A percentile compares a stretch with the other conserved stretches of the same genome.
Evolutionary conservation across 2,797 vertebrate genomes (phyloP).

Genomic region (Propithecus deckenii): DNA sequence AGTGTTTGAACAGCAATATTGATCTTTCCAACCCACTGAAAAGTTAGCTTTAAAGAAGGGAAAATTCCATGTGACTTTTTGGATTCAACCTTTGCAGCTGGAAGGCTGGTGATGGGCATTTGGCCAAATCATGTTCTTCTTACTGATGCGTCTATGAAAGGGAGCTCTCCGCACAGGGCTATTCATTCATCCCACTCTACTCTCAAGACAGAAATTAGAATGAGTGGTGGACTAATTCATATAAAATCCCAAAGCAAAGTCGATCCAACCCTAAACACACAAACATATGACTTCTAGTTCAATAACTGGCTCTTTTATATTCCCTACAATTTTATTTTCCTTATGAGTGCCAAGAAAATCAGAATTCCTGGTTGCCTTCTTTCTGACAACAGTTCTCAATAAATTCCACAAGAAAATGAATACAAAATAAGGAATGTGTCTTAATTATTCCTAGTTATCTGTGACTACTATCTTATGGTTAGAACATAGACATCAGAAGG

Average conservation of each 20-base stretch:
- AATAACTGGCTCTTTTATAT: neutral
- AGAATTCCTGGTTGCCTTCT: neutral
- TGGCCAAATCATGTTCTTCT: neutral
- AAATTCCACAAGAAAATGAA: neutral
- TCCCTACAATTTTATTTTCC: neutral
- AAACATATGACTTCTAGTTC: neutral
- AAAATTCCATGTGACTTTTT: conserved; percentile 20
- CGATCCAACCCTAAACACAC: neutral
- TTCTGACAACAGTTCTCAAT: neutral
- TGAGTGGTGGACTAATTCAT: neutral
- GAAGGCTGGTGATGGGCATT: neutral
- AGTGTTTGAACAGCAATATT: neutral
- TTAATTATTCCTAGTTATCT: neutral
- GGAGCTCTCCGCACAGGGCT: neutral
- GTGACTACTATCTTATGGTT: neutral
- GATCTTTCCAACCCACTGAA: conserved; percentile 39
- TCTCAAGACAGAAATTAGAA: neutral
- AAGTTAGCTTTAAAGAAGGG: neutral
- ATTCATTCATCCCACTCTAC: neutral
- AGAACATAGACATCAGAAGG: neutral
- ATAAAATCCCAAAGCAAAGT: neutral
- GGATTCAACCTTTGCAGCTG: neutral
- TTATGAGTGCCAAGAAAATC: neutral
- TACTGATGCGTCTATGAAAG: neutral
- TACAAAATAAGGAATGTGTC: neutral